phyloP scores from a whole-genome alignment of 2,888 invertebrate species.

The Glaucopsyche alexis region DNA sequence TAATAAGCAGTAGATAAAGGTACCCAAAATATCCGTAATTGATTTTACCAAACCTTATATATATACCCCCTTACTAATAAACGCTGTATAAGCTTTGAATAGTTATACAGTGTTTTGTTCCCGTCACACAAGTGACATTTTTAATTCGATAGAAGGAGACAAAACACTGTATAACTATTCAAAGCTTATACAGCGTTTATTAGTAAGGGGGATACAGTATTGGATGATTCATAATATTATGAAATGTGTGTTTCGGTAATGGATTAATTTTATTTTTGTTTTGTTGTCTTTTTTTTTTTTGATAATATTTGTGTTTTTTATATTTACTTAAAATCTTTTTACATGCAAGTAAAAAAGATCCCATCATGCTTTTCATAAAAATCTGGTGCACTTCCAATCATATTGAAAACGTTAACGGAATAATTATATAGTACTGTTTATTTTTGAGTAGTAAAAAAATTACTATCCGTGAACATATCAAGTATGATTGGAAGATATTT shows the following conservation, averaged over 20 bases:
- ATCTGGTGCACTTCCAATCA: conserved; percentile 37
- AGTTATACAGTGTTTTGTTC: too few species aligned
- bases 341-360: conserved; percentile 27
- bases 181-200: too few species aligned
- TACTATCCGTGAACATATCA: neutral
- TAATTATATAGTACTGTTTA: neutral
- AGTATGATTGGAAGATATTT: conserved; percentile 27
- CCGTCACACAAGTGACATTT: too few species aligned
- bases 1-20: too few species aligned
- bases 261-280: conserved; percentile 19
- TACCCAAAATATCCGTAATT: too few species aligned
- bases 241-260: conserved; percentile 29
- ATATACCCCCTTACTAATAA: too few species aligned
- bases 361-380: conserved; percentile 39
- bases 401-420: conserved; percentile 31
- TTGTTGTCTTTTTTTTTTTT: conserved; percentile 21
- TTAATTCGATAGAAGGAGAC: too few species aligned
- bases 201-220: too few species aligned
- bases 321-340: neutral
- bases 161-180: too few species aligned
- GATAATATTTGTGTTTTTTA: conserved; percentile 30
- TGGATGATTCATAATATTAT: neutral
- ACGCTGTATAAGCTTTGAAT: too few species aligned
- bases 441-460: neutral
- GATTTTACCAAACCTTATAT: too few species aligned